Evolutionary conservation across 2,797 vertebrate species (phyloP), one percentile per base, ranked within the genome.

Genomic region (Typhlichthys eigenmanni): DNA sequence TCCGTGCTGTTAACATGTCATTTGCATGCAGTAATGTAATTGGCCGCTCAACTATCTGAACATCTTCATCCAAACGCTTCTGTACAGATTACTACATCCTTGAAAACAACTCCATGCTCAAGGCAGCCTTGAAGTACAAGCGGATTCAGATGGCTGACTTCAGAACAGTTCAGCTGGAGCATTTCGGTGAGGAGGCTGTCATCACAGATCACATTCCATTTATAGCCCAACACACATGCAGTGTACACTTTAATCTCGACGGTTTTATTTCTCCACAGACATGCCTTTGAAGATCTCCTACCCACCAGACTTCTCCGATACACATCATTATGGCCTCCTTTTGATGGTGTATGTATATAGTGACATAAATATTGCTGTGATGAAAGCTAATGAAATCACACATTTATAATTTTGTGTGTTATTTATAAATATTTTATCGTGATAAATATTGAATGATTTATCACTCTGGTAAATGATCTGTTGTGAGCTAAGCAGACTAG

Each of bases 281-380:
- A 80, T 94, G 38, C 92, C 93, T 4, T 52, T 94, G 69, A 91
- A 91, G 82, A 84, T 94, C 47, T 81, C 81, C 3, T 93, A 87
- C 74, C 93, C 93, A 0, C 89, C 85, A 0, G 91, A 94, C 67
- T 94, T 94, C 83, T 92, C 90, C 0, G 92, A 93, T 0, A 87
- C 91, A 1, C 87, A 85, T 57, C 90, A 86, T 48, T 94, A 94
- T 0, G 91, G 91, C 10, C 83, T 94, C 0, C 86, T 94, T 56
- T 43, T 94, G 74, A 7, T 94, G 5, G 58, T 93, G 93, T 94
- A 90, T 12, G 92, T 80, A 75, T 49, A 19, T 45, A 10, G 45
- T 55, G 7, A 51, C 10, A 19, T 17, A 29, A 8, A 14, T 50
- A 14, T 51, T 38, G 13, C 47, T 1, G 10, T 57, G 32, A 14